Base-by-base conservation (phyloP, 64 coral and sea anemone species). In the Anthopleura sola region DNA sequence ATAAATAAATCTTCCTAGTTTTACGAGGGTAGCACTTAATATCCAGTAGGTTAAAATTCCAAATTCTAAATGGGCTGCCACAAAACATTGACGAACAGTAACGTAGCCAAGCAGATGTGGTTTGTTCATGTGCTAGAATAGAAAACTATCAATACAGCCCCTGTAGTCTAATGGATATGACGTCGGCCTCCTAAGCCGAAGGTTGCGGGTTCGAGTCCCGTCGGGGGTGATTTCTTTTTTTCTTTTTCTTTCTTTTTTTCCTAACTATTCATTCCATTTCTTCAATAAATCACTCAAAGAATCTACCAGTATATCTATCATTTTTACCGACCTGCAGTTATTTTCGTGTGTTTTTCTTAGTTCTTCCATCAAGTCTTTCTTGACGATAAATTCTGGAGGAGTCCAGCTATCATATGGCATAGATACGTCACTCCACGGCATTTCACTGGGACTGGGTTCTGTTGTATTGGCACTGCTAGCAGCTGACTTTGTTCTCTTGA, bases 341-440 rank as follows among this genome's bases (percentile, higher is more conserved):
- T 88, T 92, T 34, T 94, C 89, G 34, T 98, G 93, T 47, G 78
- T 80, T 60, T 87, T 94, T 34, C 90, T 76, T n/a, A 89, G 76
- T 75, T 98, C 96, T 37, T 98, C 96, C 0, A 54, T 55, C 2
- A 89, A 78, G 84, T 93, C 88, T 39, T 93, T 93, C 60, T 84
- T 75, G 69, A 91, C 84, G 53, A 98, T 98, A 40, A 98, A 90
- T 55, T 90, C 89, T 6, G 92, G 92, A 23, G 92, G 93, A 14
- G 93, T 92, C 90, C 86, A 95, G 40, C 86, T 81, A 60, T 91
- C 93, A 89, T 85, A 68, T 24, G 92, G 96, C 55, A 98, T 84
- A 23, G 88, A 37, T 8, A 94, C 86, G 40, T 93, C 96, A 39
- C 83, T 90, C 86, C 87, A 88, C 13, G 36, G 66, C 3, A 62